Conservation (phyloP, 2,113 vertebrate species). For the Ploceus nigricollis region DNA sequence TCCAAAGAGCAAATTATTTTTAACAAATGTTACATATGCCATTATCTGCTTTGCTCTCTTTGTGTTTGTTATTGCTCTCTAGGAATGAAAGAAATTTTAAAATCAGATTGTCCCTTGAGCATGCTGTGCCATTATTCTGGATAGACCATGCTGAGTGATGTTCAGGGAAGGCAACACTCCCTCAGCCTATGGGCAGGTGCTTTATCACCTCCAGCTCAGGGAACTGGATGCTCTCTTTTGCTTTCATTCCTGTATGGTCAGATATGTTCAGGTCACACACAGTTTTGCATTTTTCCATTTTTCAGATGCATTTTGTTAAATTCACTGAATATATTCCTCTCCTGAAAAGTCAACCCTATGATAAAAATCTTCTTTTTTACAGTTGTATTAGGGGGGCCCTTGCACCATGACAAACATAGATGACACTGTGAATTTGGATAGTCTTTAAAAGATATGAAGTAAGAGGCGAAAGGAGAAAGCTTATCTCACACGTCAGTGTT, state of each 20-base stretch:
- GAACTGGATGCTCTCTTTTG: not conserved
- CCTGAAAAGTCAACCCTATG: not conserved
- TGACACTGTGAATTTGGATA: not conserved
- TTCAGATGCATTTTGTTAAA: not conserved
- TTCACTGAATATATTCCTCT: not conserved
- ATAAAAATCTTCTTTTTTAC: not conserved
- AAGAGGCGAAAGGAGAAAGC: not conserved
- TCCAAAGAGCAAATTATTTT: not conserved
- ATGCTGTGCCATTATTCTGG: not conserved
- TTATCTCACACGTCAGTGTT: not conserved
- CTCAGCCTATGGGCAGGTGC: rapidly evolving
- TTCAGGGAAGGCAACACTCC: not conserved
- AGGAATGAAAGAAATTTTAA: not conserved
- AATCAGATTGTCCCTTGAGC: not conserved
- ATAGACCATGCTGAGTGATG: not conserved
- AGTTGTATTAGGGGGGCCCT: not conserved
- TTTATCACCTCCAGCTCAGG: not conserved
- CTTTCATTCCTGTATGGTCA: not conserved
- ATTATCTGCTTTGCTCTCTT: not conserved
- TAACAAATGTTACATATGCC: rapidly evolving
- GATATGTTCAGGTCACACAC: rapidly evolving
- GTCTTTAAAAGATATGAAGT: not conserved
- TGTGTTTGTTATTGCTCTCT: not conserved
- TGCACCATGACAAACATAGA: rapidly evolving
- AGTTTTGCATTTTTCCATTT: not conserved